A percentile compares a stretch with the other conserved stretches of the same genome.
These are phyloP conservation scores for Hypsibius dujardini DNA, from an alignment of 1,140 invertebrate species.

Conservation along the genomic window DNA sequence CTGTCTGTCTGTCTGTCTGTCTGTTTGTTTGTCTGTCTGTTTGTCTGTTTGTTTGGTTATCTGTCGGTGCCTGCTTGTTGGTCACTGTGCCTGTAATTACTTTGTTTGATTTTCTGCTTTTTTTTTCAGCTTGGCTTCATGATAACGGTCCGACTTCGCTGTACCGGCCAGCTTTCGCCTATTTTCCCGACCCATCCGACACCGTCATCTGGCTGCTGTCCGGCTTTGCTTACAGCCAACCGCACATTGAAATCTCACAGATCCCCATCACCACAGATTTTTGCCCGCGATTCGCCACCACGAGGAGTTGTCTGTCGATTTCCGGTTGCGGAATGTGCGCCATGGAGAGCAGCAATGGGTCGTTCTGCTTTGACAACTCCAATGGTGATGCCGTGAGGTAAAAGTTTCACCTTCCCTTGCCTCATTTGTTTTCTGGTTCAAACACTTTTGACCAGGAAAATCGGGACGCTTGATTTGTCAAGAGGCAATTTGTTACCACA, in stretches of 20 bases:
- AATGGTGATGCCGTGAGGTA: not conserved
- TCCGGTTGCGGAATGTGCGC: slow-evolving; percentile 11
- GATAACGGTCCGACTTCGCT: not conserved
- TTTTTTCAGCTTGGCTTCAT: not conserved
- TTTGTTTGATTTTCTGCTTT: not conserved
- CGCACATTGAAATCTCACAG: not conserved
- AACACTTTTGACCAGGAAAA: not conserved
- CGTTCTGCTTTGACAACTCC: slow-evolving; percentile 8
- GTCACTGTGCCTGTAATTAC: not conserved
- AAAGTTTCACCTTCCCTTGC: not conserved
- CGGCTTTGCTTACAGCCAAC: not conserved
- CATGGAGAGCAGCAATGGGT: not conserved
- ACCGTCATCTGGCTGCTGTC: not conserved
- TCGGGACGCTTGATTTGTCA: not conserved
- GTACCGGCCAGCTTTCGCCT: not conserved
- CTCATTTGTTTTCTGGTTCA: no score
- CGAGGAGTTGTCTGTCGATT: not conserved
- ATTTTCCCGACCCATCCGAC: not conserved
- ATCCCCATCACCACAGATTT: not conserved
- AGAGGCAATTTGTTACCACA: not conserved
- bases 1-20: no score
- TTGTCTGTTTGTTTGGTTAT: no score
- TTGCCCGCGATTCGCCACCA: not conserved
- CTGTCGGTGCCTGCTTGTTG: no score
- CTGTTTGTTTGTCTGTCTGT: no score